These are phyloP conservation scores for Sturnus vulgaris DNA, from an alignment of 2,113 vertebrate species.

Conservation along the genomic window DNA sequence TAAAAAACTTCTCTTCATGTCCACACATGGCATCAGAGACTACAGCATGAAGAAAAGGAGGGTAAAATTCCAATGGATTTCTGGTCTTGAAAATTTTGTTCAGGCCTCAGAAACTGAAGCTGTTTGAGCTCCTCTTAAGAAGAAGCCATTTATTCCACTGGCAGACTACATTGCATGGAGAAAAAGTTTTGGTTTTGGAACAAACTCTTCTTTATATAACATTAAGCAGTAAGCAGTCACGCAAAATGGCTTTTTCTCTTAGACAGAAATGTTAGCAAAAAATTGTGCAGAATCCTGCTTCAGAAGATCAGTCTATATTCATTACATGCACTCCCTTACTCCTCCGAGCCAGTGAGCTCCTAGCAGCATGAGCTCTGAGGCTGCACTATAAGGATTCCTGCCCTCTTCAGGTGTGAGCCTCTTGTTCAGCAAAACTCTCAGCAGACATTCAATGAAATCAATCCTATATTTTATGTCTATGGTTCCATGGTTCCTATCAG, in stretches of 20 bases:
- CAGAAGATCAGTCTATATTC: constrained; percentile 14
- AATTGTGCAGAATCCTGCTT: neutral
- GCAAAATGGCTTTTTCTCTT: neutral
- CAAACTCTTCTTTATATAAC: neutral
- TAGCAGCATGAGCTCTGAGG: neutral
- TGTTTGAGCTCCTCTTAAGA: neutral
- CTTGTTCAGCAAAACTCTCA: constrained; percentile 16
- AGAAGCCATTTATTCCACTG: neutral
- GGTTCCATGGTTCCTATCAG: neutral
- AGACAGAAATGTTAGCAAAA: neutral
- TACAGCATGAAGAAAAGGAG: neutral
- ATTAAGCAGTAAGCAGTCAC: neutral
- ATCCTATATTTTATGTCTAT: constrained; percentile 2
- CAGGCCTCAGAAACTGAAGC: neutral
- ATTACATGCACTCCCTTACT: neutral
- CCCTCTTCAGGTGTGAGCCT: constrained; percentile 2
- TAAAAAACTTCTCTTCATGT: neutral
- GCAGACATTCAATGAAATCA: neutral
- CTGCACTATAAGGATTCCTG: constrained; percentile 5
- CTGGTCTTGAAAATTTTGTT: neutral
- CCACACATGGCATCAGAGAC: neutral
- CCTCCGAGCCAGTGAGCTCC: neutral
- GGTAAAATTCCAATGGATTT: neutral
- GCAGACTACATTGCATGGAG: neutral
- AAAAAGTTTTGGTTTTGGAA: neutral